Evolutionary conservation across 2,797 vertebrate genomes (phyloP).

Genomic region (Mallotus villosus): DNA sequence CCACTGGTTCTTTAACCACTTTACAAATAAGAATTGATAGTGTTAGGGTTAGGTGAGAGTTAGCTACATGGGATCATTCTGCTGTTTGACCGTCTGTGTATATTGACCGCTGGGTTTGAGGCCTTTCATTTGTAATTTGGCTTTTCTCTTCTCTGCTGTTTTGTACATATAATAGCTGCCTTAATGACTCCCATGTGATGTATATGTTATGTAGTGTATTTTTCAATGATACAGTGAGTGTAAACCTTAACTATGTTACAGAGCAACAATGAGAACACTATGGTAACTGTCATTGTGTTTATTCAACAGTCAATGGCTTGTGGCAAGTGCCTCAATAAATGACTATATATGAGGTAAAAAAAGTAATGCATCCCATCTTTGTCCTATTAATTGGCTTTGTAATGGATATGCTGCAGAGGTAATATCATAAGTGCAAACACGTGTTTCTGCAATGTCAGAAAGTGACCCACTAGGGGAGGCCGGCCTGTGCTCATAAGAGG

Average conservation of each 20-base stretch:
- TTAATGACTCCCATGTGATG: conserved; percentile 36
- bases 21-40: conserved; percentile 25
- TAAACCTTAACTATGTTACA: conserved; percentile 66
- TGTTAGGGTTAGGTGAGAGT: neutral
- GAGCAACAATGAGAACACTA: conserved; percentile 66
- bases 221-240: conserved; percentile 26
- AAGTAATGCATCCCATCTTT: too few relatives aligned
- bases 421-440: neutral
- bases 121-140: conserved; percentile 49
- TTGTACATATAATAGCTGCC: conserved; percentile 54
- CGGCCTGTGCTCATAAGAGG: neutral
- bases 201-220: conserved; percentile 35
- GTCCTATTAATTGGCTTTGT: neutral
- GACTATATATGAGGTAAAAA: conserved; percentile 38
- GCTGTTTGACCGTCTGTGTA: conserved; percentile 45
- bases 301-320: conserved; percentile 70
- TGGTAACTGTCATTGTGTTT: conserved; percentile 50
- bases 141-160: conserved; percentile 53
- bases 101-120: conserved; percentile 33
- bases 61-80: conserved; percentile 26
- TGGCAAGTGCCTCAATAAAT: conserved; percentile 86
- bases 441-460: neutral
- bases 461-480: conserved; percentile 11
- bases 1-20: neutral
- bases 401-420: neutral